These are phyloP conservation scores for Phasianus colchicus DNA, from an alignment of 2,113 vertebrate species.

Conservation along the genomic window DNA sequence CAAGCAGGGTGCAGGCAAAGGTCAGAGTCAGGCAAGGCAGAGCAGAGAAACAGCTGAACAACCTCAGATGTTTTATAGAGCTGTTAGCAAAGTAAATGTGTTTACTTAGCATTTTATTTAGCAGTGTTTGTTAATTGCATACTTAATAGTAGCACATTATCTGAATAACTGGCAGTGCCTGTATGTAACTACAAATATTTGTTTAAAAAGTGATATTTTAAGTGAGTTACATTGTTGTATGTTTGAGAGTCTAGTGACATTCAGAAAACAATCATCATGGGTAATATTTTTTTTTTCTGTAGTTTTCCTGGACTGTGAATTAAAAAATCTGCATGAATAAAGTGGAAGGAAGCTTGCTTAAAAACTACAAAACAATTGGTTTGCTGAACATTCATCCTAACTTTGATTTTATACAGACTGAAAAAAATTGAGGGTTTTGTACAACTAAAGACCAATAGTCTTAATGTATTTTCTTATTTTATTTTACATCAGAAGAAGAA, in stretches of 20 bases:
- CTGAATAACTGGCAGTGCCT: neutral
- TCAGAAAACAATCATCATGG: neutral
- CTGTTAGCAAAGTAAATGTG: neutral
- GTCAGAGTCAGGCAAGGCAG: neutral
- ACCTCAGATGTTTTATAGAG: neutral
- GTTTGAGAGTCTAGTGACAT: neutral
- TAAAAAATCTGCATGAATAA: neutral
- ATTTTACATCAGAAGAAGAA: constrained; percentile 86
- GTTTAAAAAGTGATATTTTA: neutral
- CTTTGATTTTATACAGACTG: neutral
- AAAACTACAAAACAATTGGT: neutral
- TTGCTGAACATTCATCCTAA: neutral
- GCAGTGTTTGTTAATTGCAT: neutral
- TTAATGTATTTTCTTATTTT: neutral
- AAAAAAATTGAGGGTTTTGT: neutral
- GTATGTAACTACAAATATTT: neutral
- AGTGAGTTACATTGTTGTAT: neutral
- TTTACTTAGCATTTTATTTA: neutral
- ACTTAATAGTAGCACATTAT: neutral
- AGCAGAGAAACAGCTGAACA: neutral
- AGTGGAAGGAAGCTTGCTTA: neutral
- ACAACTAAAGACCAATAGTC: neutral
- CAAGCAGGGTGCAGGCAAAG: neutral
- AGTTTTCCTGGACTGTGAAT: neutral
- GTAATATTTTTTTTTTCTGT: neutral